phyloP scores from a whole-genome alignment of 2,888 invertebrate genomes.

The Tenthredo scrophulariae region DNA sequence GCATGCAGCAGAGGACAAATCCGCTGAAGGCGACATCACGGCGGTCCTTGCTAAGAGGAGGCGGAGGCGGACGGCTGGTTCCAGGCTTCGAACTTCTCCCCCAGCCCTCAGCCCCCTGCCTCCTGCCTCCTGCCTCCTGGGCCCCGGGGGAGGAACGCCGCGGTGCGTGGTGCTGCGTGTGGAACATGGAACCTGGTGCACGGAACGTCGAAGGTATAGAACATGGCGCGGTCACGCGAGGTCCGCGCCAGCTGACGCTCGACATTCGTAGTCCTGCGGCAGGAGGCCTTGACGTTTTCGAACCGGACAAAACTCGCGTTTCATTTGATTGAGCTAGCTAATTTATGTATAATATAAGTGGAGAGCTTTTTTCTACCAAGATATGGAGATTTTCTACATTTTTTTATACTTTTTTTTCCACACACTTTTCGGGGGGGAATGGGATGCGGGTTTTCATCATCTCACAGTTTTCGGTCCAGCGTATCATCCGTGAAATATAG shows the following conservation, averaged over 20 bases:
- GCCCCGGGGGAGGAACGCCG: constrained; percentile 36
- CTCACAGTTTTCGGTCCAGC: not conserved
- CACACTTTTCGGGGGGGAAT: not conserved
- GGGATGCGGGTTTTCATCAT: not conserved
- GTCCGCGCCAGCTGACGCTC: constrained; percentile 50
- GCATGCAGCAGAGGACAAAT: constrained; percentile 21
- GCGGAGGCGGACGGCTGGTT: constrained; percentile 15
- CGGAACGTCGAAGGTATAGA: constrained; percentile 34
- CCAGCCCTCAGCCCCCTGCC: not conserved
- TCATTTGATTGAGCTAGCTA: constrained; percentile 24
- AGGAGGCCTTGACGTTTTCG: constrained; percentile 44
- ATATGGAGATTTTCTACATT: not conserved
- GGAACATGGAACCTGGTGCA: constrained; percentile 49
- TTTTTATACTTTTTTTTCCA: not conserved
- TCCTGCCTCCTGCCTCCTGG: not conserved
- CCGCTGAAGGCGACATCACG: constrained; percentile 41
- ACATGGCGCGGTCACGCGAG: constrained; percentile 50
- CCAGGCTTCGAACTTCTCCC: constrained; percentile 20
- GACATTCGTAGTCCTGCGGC: constrained; percentile 46
- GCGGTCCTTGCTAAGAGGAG: constrained; percentile 20
- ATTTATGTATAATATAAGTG: not conserved
- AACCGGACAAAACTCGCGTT: constrained; percentile 41
- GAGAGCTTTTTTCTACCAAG: not conserved
- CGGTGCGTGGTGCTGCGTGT: constrained; percentile 50
- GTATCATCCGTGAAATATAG: not conserved